These are phyloP conservation scores for Acipenser oxyrinchus DNA, from an alignment of 2,797 vertebrate species.

Conservation along the genomic window DNA sequence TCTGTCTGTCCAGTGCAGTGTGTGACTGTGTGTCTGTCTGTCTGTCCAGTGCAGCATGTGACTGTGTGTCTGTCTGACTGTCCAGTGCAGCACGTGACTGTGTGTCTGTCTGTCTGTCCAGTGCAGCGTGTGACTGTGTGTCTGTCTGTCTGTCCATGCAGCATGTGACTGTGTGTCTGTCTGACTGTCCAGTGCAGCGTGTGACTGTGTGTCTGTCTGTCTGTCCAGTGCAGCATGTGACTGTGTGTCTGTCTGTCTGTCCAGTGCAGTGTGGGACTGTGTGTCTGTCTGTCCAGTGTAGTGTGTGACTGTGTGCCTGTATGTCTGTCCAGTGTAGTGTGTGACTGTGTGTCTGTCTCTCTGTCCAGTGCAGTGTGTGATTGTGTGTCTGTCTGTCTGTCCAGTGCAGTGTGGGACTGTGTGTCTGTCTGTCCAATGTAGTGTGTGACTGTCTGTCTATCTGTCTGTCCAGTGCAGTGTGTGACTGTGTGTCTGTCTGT, in stretches of 20 bases:
- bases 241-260: slow-evolving; percentile 32
- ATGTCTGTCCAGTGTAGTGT: too few relatives aligned
- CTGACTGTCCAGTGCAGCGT: slow-evolving; percentile 1
- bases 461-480: background rate
- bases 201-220: slow-evolving; percentile 8
- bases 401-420: too few relatives aligned
- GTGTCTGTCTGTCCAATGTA: slow-evolving; percentile 1
- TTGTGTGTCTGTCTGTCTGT: background rate
- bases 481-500: slow-evolving; percentile 11
- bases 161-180: slow-evolving; percentile 26
- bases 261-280: too few relatives aligned
- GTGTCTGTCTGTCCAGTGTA: too few relatives aligned
- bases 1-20: background rate
- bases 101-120: slow-evolving; percentile 12
- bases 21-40: slow-evolving; percentile 33
- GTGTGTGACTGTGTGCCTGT: too few relatives aligned
- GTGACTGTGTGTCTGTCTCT: too few relatives aligned
- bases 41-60: slow-evolving; percentile 26
- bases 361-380: too few relatives aligned
- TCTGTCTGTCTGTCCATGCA: slow-evolving; percentile 57
- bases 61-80: slow-evolving; percentile 7
- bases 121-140: slow-evolving; percentile 24
- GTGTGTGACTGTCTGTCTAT: slow-evolving; percentile 24
- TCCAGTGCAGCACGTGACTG: too few relatives aligned
- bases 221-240: background rate